Percentiles rank a stretch among this genome's conserved stretches.
Conservation (phyloP, 1,140 invertebrate genomes). For the Globodera ellingtonae region DNA sequence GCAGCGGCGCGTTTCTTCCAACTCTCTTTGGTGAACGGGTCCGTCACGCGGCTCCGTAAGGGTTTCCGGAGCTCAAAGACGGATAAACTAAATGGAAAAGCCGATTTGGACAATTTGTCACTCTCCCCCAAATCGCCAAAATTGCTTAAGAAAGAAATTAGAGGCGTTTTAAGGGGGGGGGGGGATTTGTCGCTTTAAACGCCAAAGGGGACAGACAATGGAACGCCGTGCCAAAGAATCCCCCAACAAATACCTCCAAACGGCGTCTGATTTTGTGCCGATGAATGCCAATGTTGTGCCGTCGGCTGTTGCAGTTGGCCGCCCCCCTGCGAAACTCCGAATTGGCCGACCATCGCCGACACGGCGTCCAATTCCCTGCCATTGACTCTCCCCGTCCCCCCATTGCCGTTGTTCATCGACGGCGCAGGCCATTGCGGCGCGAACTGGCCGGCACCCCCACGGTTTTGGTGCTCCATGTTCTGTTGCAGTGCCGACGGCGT, state of each 20-base stretch:
- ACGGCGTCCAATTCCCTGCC: slow-evolving; percentile 38
- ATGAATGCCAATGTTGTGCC: not conserved
- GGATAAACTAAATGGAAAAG: not conserved
- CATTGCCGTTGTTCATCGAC: not conserved
- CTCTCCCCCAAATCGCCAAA: not conserved
- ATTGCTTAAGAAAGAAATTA: not conserved
- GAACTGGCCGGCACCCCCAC: not conserved
- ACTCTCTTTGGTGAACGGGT: not conserved
- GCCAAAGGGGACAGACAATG: not conserved
- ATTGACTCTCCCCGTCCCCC: not conserved
- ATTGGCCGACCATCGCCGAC: slow-evolving; percentile 41
- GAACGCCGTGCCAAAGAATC: not conserved
- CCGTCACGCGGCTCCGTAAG: not conserved
- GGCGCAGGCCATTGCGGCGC: slow-evolving; percentile 16
- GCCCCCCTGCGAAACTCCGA: slow-evolving; percentile 19
- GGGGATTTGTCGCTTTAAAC: no score
- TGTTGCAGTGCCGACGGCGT: slow-evolving; percentile 46
- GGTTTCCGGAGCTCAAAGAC: slow-evolving; percentile 3
- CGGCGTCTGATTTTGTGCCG: not conserved
- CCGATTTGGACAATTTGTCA: not conserved
- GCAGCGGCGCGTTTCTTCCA: not conserved
- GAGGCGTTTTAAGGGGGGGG: no score
- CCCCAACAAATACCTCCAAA: not conserved
- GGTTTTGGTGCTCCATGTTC: slow-evolving; percentile 43
- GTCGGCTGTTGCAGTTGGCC: not conserved